Evolutionary conservation across 2,113 vertebrate species (phyloP).

Genomic region (Grallaria varia): DNA sequence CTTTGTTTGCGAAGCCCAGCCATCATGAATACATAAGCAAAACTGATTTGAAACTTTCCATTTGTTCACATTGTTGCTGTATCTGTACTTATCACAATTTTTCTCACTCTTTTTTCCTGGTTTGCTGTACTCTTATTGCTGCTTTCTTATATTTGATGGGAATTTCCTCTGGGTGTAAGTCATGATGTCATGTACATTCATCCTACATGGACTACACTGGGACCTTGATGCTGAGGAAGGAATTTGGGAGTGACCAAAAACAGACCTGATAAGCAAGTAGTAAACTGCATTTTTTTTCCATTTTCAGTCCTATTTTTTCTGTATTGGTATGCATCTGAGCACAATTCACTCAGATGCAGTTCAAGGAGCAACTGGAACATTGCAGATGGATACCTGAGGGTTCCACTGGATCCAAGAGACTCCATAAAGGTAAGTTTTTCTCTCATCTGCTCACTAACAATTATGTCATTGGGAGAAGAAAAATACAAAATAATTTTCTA

Average conservation of each 20-base stretch:
- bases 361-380: background rate
- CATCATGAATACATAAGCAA: too few relatives aligned
- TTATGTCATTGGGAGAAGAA: background rate
- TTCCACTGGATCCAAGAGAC: background rate
- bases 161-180: background rate
- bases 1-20: too few relatives aligned
- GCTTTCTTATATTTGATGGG: background rate
- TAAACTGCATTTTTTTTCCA: background rate
- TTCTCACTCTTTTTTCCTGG: background rate
- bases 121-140: background rate
- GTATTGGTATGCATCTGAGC: background rate
- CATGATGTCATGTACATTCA: background rate
- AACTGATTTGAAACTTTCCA: background rate
- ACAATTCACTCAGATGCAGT: background rate
- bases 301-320: background rate
- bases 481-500: background rate
- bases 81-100: background rate
- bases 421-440: background rate
- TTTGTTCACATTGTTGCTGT: background rate
- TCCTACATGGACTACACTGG: background rate
- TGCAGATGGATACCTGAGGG: background rate
- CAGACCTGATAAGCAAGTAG: background rate
- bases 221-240: background rate
- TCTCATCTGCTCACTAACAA: background rate
- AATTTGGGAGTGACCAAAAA: background rate